Base-by-base conservation (phyloP, 1,140 invertebrate genomes). In the Lamellibrachia luymesi region DNA sequence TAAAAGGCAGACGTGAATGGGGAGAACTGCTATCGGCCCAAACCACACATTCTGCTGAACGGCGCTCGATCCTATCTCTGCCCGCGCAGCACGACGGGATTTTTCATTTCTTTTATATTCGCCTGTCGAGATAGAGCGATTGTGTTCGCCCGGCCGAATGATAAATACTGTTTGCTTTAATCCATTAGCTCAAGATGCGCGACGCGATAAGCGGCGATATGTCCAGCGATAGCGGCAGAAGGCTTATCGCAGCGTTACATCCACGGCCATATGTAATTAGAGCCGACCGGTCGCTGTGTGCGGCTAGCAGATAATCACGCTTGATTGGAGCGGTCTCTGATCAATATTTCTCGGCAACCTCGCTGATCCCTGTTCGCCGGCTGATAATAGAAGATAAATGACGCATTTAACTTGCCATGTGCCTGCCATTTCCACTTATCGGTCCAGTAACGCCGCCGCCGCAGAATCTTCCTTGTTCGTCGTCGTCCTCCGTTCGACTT, bases 71-170 rank as follows among this genome's bases (percentile, higher is more conserved):
- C 64, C 64, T 80, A 80, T 80, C 64, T 80, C 8, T 22, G 64
- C 4, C 13, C 64, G 64, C 64, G 64, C 64, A 80, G 64, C 64
- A 80, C 64, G 25, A 80, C 64, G 64, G 64, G 64, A 80, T 80
- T 80, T 80, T 80, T 80, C 64, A 80, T 80, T 80, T 80, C 64
- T 80, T 80, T 80, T 80, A 80, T 80, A 80, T 80, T 80, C 64
- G 64, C 64, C 64, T 80, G 64, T 80, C 64, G 64, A 80, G 64
- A 80, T 80, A 80, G 64, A 80, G 64, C 64, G 64, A 80, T 80
- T 80, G 64, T 80, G 64, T 80, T 80, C 64, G 64, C 64, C 13
- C 64, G 64, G 64, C 64, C 64, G 64, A 80, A 80, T 80, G 64
- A 80, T 80, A 80, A 80, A 80, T 80, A 80, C 64, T 80, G 64